Conservation (phyloP, 2,113 vertebrate genomes). For the Grammomys dolichurus region DNA sequence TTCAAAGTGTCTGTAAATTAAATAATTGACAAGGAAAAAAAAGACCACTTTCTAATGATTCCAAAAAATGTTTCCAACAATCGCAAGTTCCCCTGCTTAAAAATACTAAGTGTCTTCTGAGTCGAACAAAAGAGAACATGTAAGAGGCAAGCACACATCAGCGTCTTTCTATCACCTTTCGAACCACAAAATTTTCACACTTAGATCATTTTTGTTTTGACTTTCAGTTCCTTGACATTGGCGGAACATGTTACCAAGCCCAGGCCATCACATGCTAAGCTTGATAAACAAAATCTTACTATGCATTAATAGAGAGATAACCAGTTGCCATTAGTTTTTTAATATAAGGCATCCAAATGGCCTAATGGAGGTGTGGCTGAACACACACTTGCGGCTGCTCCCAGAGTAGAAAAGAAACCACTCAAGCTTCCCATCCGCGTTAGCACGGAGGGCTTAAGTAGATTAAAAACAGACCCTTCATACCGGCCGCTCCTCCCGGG, state of each 20-base stretch:
- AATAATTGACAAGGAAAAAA: not conserved
- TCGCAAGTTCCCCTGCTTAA: conserved; percentile 8
- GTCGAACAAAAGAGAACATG: not conserved
- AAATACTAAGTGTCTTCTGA: not conserved
- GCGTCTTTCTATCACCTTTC: not conserved
- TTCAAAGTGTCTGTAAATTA: conserved; percentile 52
- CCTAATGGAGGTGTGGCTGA: not conserved
- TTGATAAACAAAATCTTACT: not conserved
- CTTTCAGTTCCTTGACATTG: not conserved
- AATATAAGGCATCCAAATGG: not conserved
- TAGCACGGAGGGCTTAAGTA: not conserved
- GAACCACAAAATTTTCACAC: not conserved
- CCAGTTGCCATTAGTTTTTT: not conserved
- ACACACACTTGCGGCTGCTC: not conserved
- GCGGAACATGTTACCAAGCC: not conserved
- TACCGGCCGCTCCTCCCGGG: not conserved
- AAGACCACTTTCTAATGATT: conserved; percentile 41
- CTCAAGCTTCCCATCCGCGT: not conserved
- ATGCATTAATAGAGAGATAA: not conserved
- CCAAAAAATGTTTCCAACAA: not conserved
- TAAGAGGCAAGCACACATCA: not conserved
- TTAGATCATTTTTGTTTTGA: not conserved
- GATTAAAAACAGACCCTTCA: not conserved
- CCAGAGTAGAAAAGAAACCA: not conserved
- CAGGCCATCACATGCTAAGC: not conserved